These are phyloP conservation scores for Athetis lepigone DNA, from an alignment of 2,888 invertebrate genomes.

Conservation along the genomic window DNA sequence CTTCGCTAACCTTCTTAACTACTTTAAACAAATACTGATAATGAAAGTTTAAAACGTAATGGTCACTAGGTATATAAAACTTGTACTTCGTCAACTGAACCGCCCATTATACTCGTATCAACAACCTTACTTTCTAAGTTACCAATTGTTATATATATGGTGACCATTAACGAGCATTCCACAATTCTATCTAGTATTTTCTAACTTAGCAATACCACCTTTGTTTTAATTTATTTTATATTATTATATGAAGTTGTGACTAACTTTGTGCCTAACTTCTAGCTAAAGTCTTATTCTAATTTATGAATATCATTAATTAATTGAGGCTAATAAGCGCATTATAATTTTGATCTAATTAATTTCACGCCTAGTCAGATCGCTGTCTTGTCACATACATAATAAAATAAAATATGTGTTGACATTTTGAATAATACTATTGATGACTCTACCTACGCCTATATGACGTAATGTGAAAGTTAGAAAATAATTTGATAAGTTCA, in stretches of 20 bases:
- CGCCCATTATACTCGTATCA: background rate
- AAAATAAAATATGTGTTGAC: conserved; percentile 13
- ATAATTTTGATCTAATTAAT: conserved; percentile 41
- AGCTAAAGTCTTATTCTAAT: background rate
- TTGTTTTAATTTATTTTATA: background rate
- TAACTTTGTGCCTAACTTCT: conserved; percentile 9
- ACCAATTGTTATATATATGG: conserved; percentile 12
- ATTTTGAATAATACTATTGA: background rate
- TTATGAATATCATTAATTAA: conserved; percentile 36
- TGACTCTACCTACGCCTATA: conserved; percentile 4
- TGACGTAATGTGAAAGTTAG: conserved; percentile 36
- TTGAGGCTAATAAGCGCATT: conserved; percentile 52
- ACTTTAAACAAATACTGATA: too few species aligned
- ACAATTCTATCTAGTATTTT: background rate
- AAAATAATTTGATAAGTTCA: conserved; percentile 23
- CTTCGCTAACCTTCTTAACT: too few species aligned
- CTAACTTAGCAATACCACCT: background rate
- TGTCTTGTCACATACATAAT: conserved; percentile 25
- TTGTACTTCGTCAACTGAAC: background rate
- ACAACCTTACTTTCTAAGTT: conserved; percentile 17
- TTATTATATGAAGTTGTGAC: background rate
- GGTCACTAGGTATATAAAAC: background rate
- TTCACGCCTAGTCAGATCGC: conserved; percentile 34
- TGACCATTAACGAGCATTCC: background rate
- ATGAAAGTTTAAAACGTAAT: background rate